phyloP scores from a whole-genome alignment of 2,113 vertebrate genomes.

The Hippocampus zosterae region DNA sequence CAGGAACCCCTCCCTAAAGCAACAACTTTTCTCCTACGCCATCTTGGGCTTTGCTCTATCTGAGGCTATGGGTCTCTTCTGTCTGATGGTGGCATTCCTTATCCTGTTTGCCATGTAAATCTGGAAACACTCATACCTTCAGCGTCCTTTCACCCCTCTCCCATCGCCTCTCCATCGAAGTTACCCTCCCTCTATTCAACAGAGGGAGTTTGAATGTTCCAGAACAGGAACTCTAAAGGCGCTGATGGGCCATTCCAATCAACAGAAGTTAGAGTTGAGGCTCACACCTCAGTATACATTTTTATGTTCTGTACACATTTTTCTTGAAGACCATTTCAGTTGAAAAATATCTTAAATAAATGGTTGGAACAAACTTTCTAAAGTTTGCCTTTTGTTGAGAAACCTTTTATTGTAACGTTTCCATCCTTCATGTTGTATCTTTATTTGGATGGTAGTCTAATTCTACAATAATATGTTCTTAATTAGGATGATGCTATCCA shows the following conservation, averaged over 20 bases:
- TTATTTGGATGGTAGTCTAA: not conserved
- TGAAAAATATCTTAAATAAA: constrained; percentile 72
- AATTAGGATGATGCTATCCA: not conserved
- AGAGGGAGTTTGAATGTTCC: constrained; percentile 25
- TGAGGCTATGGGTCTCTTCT: constrained; percentile 79
- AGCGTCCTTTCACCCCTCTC: constrained; percentile 3
- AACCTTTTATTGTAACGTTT: not conserved
- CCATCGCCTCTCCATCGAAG: constrained; percentile 6
- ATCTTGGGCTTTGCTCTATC: constrained; percentile 78
- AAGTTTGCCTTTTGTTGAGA: not conserved
- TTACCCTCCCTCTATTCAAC: constrained; percentile 4
- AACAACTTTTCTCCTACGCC: constrained; percentile 79
- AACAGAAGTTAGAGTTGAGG: constrained; percentile 26
- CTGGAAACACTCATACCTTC: not conserved
- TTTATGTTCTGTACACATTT: constrained; percentile 64
- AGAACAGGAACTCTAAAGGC: constrained; percentile 50
- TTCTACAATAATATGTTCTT: too few species aligned
- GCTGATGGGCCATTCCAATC: constrained; percentile 64
- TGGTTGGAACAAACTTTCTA: constrained; percentile 56
- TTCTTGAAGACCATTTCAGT: constrained; percentile 57
- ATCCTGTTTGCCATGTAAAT: constrained; percentile 78
- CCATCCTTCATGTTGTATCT: not conserved
- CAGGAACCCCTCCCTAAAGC: constrained; percentile 79
- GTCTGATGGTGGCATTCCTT: constrained; percentile 80
- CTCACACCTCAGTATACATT: constrained; percentile 39